phyloP scores from a whole-genome alignment of 35 echinoderm and acorn worm species.

The Patiria miniata region DNA sequence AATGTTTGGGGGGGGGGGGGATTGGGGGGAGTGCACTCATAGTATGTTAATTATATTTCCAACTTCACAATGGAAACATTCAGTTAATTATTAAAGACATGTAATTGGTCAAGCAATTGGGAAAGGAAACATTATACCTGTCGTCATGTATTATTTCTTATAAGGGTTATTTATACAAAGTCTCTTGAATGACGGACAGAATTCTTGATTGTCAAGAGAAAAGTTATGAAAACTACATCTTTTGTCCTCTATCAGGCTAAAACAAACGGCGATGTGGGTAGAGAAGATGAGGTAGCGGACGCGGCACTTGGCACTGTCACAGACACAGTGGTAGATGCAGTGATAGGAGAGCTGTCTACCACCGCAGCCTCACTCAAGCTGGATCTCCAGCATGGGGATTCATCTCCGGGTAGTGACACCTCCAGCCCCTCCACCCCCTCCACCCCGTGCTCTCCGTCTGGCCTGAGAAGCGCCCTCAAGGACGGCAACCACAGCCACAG shows the following conservation, averaged over 20 bases:
- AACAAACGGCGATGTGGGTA: neutral
- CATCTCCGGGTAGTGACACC: conserved; percentile 6
- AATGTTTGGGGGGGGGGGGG: too few species aligned
- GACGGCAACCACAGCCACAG: conserved; percentile 32
- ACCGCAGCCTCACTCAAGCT: conserved; percentile 34
- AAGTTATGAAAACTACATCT: neutral
- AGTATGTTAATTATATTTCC: too few species aligned
- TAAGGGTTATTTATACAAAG: too few species aligned
- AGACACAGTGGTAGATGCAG: conserved; percentile 18
- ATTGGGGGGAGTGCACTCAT: too few species aligned
- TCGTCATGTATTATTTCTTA: too few species aligned
- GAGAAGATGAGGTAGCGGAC: neutral
- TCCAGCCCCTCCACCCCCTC: conserved; percentile 44
- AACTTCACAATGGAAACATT: too few species aligned
- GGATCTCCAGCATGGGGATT: conserved; percentile 22
- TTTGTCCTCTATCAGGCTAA: neutral
- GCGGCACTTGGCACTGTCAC: neutral
- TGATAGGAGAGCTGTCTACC: conserved; percentile 17
- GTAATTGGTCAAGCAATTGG: too few species aligned
- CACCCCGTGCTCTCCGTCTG: conserved; percentile 42
- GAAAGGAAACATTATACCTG: too few species aligned
- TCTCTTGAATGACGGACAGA: too few species aligned
- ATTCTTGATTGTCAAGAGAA: too few species aligned
- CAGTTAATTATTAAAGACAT: too few species aligned
- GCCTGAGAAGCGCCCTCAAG: conserved; percentile 75